A percentile compares a stretch with the other conserved stretches of the same genome.
phyloP scores from a whole-genome alignment of 2,888 invertebrate genomes.

The Amiota communis region DNA sequence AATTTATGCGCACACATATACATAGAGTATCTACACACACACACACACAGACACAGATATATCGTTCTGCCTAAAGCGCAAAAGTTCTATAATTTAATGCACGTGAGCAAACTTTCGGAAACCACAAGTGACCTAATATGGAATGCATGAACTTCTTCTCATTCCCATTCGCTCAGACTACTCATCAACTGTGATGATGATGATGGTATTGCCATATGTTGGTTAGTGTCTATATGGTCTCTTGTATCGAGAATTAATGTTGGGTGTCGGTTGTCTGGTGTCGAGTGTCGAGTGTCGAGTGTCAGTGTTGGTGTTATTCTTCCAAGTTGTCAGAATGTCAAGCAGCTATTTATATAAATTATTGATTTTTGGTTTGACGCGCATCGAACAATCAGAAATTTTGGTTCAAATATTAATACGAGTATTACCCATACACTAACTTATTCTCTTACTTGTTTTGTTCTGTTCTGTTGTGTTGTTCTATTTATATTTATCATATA shows the following conservation, averaged over 20 bases:
- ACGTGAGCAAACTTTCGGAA: constrained; percentile 18
- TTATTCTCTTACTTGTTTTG: too few species aligned
- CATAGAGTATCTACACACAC: neutral
- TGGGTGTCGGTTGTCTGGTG: neutral
- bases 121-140: constrained; percentile 30
- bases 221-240: constrained; percentile 32
- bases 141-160: neutral
- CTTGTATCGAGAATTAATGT: constrained; percentile 23
- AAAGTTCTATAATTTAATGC: constrained; percentile 33
- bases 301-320: neutral
- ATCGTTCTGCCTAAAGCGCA: neutral
- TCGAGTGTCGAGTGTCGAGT: too few species aligned
- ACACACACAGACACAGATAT: neutral
- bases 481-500: too few species aligned
- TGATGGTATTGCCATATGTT: neutral
- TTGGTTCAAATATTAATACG: constrained; percentile 1
- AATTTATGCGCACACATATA: neutral
- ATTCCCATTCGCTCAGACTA: neutral
- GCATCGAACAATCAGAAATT: constrained; percentile 32
- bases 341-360: constrained; percentile 53
- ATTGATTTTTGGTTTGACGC: constrained; percentile 59
- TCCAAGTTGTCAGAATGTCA: constrained; percentile 53
- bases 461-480: neutral
- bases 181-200: neutral
- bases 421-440: constrained; percentile 36